Percentiles rank a stretch among this genome's conserved stretches.
phyloP scores from a whole-genome alignment of 2,888 invertebrate genomes.

The Alviniconcha strummeri region DNA sequence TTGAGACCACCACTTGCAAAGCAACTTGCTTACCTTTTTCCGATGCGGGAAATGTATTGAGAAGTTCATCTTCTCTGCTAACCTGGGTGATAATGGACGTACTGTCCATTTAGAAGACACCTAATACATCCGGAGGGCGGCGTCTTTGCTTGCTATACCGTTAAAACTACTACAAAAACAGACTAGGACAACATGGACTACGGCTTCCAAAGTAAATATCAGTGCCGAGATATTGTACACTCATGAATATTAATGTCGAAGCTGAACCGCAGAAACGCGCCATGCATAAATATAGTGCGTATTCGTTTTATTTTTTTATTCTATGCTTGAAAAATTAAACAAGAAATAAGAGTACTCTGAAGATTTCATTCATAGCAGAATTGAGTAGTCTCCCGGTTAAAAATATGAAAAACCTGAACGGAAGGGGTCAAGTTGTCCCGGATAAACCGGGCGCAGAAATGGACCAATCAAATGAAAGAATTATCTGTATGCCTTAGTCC shows the following conservation, averaged over 20 bases:
- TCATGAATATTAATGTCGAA: conserved; percentile 64
- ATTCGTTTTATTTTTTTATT: not conserved
- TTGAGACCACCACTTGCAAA: conserved; percentile 50
- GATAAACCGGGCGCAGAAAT: not conserved
- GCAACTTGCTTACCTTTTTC: conserved; percentile 90
- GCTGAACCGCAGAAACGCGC: conserved; percentile 42
- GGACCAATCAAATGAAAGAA: conserved; percentile 22
- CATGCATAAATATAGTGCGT: not conserved
- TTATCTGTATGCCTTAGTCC: not conserved
- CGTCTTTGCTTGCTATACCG: conserved; percentile 45
- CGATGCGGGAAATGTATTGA: conserved; percentile 88
- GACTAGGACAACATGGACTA: conserved; percentile 41
- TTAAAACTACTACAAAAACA: conserved; percentile 41
- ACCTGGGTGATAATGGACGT: conserved; percentile 99
- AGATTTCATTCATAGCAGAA: too few relatives aligned
- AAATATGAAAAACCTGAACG: too few relatives aligned
- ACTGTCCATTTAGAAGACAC: conserved; percentile 83
- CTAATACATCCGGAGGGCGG: conserved; percentile 49
- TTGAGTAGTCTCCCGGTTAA: too few relatives aligned
- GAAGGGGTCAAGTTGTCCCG: conserved; percentile 8
- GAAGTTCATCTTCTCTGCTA: conserved; percentile 97
- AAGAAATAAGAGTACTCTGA: too few relatives aligned
- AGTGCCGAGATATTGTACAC: conserved; percentile 48
- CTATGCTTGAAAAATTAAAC: too few relatives aligned
- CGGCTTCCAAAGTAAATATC: conserved; percentile 53